Percentiles rank a stretch among this genome's conserved stretches.
These are phyloP conservation scores for Phaetusa simplex DNA, from an alignment of 2,113 vertebrate species.

Conservation along the genomic window DNA sequence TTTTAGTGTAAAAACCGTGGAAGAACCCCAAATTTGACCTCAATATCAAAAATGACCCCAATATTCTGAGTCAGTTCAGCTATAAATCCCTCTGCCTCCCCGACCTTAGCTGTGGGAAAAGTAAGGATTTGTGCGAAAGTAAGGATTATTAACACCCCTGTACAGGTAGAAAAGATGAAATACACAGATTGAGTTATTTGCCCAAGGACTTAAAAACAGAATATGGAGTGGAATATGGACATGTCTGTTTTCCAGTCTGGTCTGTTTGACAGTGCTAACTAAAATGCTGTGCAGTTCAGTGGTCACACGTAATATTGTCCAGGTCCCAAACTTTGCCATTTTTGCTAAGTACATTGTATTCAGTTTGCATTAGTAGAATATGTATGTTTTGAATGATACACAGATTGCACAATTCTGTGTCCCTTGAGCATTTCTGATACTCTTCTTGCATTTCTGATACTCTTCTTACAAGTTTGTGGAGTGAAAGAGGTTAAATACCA, in stretches of 20 bases:
- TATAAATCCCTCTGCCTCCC: background rate
- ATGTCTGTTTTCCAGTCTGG: background rate
- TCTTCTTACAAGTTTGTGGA: conserved; percentile 12
- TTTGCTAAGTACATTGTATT: background rate
- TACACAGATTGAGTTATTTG: background rate
- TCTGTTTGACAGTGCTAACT: background rate
- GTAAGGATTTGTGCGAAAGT: background rate
- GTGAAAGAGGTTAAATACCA: conserved; percentile 41
- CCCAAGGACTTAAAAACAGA: background rate
- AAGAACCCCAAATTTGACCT: background rate
- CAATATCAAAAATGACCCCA: background rate
- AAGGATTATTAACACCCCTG: background rate
- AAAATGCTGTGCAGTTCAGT: background rate
- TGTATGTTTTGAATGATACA: background rate
- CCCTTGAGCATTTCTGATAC: conserved; percentile 24
- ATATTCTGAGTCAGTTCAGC: background rate
- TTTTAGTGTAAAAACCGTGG: background rate
- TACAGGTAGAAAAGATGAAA: background rate
- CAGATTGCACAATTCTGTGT: background rate
- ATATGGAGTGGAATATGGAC: background rate
- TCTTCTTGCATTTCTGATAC: conserved; percentile 17
- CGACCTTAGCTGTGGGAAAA: background rate
- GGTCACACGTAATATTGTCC: background rate
- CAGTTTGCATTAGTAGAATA: background rate
- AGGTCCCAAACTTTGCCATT: background rate